Percentiles rank a stretch among this genome's conserved stretches.
phyloP scores from a whole-genome alignment of 2,113 vertebrate species.

The Saguinus midas region DNA sequence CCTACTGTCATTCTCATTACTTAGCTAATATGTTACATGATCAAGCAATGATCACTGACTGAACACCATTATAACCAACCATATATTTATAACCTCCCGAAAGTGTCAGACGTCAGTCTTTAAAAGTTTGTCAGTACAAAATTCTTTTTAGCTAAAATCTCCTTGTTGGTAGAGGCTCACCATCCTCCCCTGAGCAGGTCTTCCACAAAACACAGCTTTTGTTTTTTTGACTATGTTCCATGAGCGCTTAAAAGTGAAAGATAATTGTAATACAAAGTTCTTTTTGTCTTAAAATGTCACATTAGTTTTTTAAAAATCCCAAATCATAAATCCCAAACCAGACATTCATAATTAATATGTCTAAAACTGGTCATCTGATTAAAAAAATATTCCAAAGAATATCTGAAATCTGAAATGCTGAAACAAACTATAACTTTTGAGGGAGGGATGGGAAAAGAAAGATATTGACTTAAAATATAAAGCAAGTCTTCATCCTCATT shows the following conservation, averaged over 20 bases:
- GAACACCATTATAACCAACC: not conserved
- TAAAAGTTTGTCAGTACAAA: not conserved
- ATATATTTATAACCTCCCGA: not conserved
- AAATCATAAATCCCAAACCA: not conserved
- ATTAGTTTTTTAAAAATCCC: not conserved
- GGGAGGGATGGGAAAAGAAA: not conserved
- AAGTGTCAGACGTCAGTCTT: slow-evolving; percentile 3
- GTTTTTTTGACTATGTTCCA: not conserved
- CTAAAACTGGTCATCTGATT: not conserved
- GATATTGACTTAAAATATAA: not conserved
- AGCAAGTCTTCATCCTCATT: not conserved
- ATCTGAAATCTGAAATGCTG: not conserved
- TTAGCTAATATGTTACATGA: not conserved
- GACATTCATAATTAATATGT: not conserved
- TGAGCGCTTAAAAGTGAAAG: not conserved
- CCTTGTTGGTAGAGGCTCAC: not conserved
- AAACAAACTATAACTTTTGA: not conserved
- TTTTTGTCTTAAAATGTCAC: not conserved
- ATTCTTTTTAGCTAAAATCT: not conserved
- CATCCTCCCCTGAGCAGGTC: not conserved
- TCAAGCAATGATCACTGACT: not conserved
- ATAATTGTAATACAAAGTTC: not conserved
- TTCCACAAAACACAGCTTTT: not conserved
- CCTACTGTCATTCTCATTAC: not conserved
- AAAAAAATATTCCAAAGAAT: not conserved